Base-by-base conservation (phyloP, 2,797 vertebrate species). In the Myripristis jacobus region DNA sequence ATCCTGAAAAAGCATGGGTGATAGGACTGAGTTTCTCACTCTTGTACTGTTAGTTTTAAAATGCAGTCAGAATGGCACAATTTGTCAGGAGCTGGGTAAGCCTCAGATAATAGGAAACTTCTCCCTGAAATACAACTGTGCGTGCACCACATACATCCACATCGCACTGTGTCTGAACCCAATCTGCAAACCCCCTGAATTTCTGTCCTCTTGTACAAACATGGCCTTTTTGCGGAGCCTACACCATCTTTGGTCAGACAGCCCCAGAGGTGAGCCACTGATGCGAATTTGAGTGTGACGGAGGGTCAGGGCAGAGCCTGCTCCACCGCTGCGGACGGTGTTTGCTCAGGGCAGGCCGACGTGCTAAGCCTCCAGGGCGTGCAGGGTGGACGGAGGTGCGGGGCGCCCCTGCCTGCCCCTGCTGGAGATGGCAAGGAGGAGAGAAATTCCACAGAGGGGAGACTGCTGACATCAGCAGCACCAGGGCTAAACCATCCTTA, bases 391-490 rank as follows among this genome's bases (percentile, higher is more conserved):
- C 84, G 73, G 65, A 71, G 73, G 57, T 60, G 77, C 29, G 13
- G 19, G 62, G 58, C 54, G 27, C 24, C 67, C 65, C 36, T 68
- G 62, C 66, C 74, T 74, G 58, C 61, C 62, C 53, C 41, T 36
- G 57, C 64, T 77, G 75, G 75, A 88, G 77, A 85, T 93, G 86
- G 73, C 92, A 27, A 61, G 67, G 81, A 90, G 87, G 68, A 87
- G 92, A 89, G 92, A 93, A 92, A 94, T 94, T 91, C 89, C 92
- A 89, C 92, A 92, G 85, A 82, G 67, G 66, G 76, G 64, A 85
- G 88, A 87, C 84, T 73, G 85, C 87, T 88, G 87, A 92, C 90
- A 80, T 89, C 87, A 91, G 89, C 83, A 80, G 70, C 73, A 67
- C 73, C 70, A 66, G 43, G 31, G 34, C 78, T 61, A 46, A 72